A percentile compares a stretch with the other conserved stretches of the same genome.
phyloP scores from a whole-genome alignment of 2,797 vertebrate species.

The Pachyuromys duprasi region DNA sequence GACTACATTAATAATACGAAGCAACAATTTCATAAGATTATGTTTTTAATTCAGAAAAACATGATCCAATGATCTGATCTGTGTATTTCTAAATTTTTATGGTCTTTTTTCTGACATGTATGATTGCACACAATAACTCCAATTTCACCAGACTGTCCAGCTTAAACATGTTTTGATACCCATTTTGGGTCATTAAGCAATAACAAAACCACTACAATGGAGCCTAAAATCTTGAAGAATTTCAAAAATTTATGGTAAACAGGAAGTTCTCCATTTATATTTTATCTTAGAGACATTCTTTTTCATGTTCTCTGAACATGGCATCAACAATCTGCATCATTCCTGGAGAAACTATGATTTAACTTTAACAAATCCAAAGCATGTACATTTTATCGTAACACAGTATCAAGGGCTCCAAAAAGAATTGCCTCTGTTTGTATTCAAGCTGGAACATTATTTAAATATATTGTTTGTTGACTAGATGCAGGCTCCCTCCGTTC shows the following conservation, averaged over 20 bases:
- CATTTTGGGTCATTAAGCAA: neutral
- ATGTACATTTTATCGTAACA: conserved; percentile 57
- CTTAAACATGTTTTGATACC: neutral
- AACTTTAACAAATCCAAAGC: conserved; percentile 30
- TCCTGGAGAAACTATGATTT: neutral
- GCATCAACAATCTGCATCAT: neutral
- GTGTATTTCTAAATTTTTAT: conserved; percentile 8
- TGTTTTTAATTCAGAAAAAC: conserved; percentile 25
- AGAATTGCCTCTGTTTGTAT: conserved; percentile 69
- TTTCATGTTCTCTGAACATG: neutral
- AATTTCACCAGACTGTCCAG: neutral
- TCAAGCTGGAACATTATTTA: conserved; percentile 77
- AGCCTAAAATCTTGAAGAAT: neutral
- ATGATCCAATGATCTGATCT: neutral
- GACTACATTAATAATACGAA: neutral
- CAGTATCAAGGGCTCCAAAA: conserved; percentile 54
- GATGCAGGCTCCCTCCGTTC: conserved; percentile 73
- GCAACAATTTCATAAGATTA: conserved; percentile 37
- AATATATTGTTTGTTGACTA: conserved; percentile 71
- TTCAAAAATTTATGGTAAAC: neutral
- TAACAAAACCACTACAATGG: neutral
- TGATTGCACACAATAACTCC: neutral
- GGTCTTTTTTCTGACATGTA: neutral
- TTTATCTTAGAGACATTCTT: conserved; percentile 2
- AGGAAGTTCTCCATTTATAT: neutral